Base-by-base conservation (phyloP, 1,140 invertebrate genomes). In the Aphelenchoides avenae region DNA sequence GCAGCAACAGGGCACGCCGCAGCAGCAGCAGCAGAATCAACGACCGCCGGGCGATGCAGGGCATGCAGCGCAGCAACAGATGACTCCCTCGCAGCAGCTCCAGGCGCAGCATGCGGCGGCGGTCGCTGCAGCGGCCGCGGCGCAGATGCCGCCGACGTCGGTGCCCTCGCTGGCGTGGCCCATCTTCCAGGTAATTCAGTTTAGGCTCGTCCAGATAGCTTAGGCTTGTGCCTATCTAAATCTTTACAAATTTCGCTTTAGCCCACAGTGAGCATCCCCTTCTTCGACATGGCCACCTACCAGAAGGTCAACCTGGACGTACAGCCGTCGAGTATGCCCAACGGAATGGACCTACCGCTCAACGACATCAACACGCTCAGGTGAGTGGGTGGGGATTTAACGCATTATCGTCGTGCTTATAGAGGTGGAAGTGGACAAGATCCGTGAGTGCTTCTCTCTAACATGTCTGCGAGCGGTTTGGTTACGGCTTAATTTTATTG, bases 341-440 rank as follows among this genome's bases (percentile, higher is more conserved):
- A 52, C 42, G 65, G 65, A 24, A 66, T 70, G 65, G 65, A 68
- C 52, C 43, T 68, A 22, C 65, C 65, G n/a, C 34, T 68, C n/a
- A 52, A 52, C 46, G 68, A 68, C 27, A 71, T 68, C 26, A 66
- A 68, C 37, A 71, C 65, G 7, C 42, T 68, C 18, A 48, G 64
- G 59, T 61, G n/a, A 18, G n/a, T n/a, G n/a, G n/a, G n/a, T n/a
- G n/a, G n/a, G n/a, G n/a, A n/a, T n/a, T n/a, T n/a, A n/a, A n/a
- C n/a, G n/a, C n/a, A n/a, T n/a, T n/a, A n/a, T n/a, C n/a, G n/a
- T n/a, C n/a, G n/a, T n/a, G n/a, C n/a, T n/a, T n/a, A n/a, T n/a
- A n/a, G n/a, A n/a, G n/a, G n/a, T n/a, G n/a, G n/a, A n/a, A n/a
- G n/a, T n/a, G n/a, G n/a, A n/a, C n/a, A n/a, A n/a, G n/a, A n/a